phyloP scores from a whole-genome alignment of 2,888 invertebrate species.

The Xylota segnis region DNA sequence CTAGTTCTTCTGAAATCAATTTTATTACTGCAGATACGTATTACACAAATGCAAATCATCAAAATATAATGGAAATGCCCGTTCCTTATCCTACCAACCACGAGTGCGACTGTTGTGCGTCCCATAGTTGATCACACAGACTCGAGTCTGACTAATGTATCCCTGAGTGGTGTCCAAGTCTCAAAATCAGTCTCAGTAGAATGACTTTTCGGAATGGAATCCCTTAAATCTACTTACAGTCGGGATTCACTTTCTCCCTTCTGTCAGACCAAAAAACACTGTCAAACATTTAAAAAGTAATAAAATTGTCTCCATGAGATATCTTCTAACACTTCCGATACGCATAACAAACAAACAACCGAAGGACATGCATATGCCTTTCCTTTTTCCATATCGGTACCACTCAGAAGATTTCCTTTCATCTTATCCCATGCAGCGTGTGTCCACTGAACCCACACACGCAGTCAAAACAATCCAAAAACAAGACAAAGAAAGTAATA shows the following conservation, averaged over 20 bases:
- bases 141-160: too few species aligned
- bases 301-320: constrained; percentile 66
- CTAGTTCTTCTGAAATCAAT: too few species aligned
- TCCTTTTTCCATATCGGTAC: constrained; percentile 29
- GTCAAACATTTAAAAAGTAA: constrained; percentile 64
- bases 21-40: too few species aligned
- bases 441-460: constrained; percentile 71
- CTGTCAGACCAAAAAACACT: not conserved
- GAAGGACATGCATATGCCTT: constrained; percentile 46
- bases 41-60: too few species aligned
- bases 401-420: constrained; percentile 60
- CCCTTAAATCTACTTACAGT: not conserved
- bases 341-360: not conserved
- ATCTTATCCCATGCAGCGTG: constrained; percentile 67
- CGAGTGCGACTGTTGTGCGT: too few species aligned
- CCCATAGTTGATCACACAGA: too few species aligned
- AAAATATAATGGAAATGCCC: too few species aligned
- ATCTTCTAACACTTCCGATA: constrained; percentile 68
- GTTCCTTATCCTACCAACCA: too few species aligned
- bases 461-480: constrained; percentile 55
- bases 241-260: not conserved
- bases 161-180: too few species aligned
- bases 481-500: constrained; percentile 34
- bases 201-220: too few species aligned
- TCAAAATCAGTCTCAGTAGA: too few species aligned